Evolutionary conservation across 2,113 vertebrate species (phyloP).

Genomic region (Colinus virginianus): DNA sequence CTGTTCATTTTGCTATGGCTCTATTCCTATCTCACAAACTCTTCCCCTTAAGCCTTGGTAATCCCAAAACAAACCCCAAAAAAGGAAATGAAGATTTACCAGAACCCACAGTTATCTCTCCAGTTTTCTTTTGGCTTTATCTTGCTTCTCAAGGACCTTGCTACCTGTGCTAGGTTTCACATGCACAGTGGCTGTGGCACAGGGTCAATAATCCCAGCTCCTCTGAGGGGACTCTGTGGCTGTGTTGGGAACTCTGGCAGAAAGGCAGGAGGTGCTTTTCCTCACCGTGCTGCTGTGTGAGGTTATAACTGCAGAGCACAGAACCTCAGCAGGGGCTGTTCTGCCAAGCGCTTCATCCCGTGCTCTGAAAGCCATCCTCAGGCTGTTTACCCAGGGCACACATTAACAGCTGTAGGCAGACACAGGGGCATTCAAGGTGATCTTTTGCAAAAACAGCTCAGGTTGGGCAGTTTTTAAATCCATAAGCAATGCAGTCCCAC

Average conservation of each 20-base stretch:
- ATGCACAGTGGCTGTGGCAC: neutral
- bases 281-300: rapidly evolving
- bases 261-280: neutral
- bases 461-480: rapidly evolving
- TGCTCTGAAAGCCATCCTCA: rapidly evolving
- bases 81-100: rapidly evolving
- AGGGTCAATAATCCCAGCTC: neutral
- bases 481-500: rapidly evolving
- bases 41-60: neutral
- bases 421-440: neutral
- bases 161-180: neutral
- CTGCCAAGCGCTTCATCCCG: neutral
- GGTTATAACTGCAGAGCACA: neutral
- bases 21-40: neutral
- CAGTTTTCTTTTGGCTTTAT: neutral
- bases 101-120: neutral
- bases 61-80: constrained; percentile 4
- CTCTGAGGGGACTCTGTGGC: rapidly evolving
- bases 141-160: neutral
- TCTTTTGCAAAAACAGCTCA: neutral
- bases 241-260: neutral
- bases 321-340: neutral
- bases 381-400: rapidly evolving
- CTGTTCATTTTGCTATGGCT: neutral
- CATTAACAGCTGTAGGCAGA: neutral